Conservation (phyloP, 1,140 invertebrate genomes). For the Panulirus ornatus region DNA sequence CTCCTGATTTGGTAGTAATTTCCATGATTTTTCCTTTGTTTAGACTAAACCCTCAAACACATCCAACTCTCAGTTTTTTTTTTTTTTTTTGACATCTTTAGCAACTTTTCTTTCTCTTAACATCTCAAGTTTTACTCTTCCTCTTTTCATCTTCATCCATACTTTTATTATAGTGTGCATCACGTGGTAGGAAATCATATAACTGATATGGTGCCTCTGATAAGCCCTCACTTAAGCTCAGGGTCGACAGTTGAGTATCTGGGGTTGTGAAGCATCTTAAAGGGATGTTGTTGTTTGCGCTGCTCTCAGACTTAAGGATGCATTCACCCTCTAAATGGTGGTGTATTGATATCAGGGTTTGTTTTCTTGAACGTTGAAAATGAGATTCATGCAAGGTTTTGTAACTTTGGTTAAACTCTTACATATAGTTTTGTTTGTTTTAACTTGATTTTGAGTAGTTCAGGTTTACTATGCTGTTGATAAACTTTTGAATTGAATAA, state of each 20-base stretch:
- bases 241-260: background rate
- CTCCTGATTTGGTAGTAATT: background rate
- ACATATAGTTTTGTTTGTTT: background rate
- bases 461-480: background rate
- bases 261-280: slow-evolving; percentile 6
- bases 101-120: background rate
- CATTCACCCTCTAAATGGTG: slow-evolving; percentile 4
- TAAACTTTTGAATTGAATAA: background rate
- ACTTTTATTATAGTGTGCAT: background rate
- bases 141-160: too few relatives aligned
- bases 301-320: slow-evolving; percentile 31
- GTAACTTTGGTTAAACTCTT: background rate
- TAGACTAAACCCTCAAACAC: background rate
- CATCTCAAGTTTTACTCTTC: too few relatives aligned
- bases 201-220: background rate
- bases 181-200: background rate
- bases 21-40: background rate
- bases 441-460: too few relatives aligned
- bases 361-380: background rate
- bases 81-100: background rate
- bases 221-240: background rate
- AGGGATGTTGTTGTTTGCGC: slow-evolving; percentile 27
- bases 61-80: background rate
- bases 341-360: background rate
- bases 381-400: background rate